These are phyloP conservation scores for Atrichornis clamosus DNA, from an alignment of 2,113 vertebrate genomes.

Conservation along the genomic window DNA sequence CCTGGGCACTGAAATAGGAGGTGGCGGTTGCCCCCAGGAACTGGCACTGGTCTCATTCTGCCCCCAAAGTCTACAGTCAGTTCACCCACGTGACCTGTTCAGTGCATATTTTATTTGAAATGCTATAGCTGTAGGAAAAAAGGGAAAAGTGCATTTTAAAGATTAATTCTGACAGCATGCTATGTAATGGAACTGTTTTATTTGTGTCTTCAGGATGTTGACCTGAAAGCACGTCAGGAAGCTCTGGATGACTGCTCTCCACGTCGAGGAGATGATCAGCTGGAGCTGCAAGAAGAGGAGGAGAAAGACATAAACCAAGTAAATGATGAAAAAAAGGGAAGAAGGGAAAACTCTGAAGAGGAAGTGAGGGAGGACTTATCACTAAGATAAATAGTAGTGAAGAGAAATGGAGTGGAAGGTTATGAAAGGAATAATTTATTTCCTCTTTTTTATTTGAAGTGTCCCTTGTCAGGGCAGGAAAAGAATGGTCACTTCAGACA, in stretches of 20 bases:
- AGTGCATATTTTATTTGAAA: neutral
- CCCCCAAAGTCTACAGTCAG: neutral
- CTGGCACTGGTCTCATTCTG: neutral
- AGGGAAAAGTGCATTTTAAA: neutral
- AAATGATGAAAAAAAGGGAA: neutral
- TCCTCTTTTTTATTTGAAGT: neutral
- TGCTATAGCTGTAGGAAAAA: neutral
- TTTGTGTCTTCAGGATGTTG: slow-evolving; percentile 32
- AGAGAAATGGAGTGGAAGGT: neutral
- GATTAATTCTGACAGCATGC: neutral
- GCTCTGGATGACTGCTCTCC: neutral
- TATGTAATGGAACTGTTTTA: neutral
- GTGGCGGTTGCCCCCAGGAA: neutral
- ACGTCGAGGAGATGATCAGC: neutral
- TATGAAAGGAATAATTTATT: neutral
- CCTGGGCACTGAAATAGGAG: neutral
- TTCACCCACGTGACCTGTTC: neutral
- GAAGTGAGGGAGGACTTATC: neutral
- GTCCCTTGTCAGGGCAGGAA: neutral
- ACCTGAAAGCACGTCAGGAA: neutral
- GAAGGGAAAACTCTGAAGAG: neutral
- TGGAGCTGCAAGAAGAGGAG: neutral
- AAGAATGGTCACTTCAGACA: neutral
- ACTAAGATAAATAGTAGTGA: neutral
- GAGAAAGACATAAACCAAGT: neutral